phyloP scores from a whole-genome alignment of 2,888 invertebrate genomes.

The Nesidiocoris tenuis region DNA sequence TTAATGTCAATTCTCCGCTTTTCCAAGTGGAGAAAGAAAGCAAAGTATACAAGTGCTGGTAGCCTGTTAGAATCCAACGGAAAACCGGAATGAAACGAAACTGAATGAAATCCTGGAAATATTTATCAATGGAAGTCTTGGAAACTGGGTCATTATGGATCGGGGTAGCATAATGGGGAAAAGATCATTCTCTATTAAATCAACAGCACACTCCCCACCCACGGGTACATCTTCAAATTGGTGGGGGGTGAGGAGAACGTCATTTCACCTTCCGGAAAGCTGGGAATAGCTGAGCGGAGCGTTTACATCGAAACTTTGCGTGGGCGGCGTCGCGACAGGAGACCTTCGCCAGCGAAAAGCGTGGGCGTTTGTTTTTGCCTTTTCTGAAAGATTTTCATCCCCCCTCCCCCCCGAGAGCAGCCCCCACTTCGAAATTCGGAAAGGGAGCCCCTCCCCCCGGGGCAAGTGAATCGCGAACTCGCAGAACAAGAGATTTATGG shows the following conservation, averaged over 20 bases:
- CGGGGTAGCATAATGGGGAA: neutral
- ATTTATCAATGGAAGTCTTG: neutral
- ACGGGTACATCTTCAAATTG: neutral
- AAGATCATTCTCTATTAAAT: neutral
- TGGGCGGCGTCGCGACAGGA: constrained; percentile 12
- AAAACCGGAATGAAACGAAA: neutral
- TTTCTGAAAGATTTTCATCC: constrained; percentile 26
- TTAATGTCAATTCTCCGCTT: too few relatives aligned
- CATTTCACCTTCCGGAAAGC: neutral
- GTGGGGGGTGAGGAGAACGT: neutral
- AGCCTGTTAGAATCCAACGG: neutral
- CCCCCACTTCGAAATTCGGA: neutral
- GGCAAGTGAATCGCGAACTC: neutral
- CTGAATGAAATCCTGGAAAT: neutral
- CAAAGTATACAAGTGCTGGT: too few relatives aligned
- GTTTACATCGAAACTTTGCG: neutral
- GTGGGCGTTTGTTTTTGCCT: constrained; percentile 34
- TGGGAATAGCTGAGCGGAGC: neutral
- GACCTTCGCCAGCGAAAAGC: constrained; percentile 4
- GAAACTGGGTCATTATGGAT: neutral
- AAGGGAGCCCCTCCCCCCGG: neutral
- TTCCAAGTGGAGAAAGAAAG: too few relatives aligned
- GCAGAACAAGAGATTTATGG: constrained; percentile 32
- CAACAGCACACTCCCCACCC: neutral
- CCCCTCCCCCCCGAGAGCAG: constrained; percentile 11